A percentile compares a stretch with the other conserved stretches of the same genome.
Evolutionary conservation across 2,888 invertebrate genomes (phyloP).

Genomic region (Orthosia gracilis): DNA sequence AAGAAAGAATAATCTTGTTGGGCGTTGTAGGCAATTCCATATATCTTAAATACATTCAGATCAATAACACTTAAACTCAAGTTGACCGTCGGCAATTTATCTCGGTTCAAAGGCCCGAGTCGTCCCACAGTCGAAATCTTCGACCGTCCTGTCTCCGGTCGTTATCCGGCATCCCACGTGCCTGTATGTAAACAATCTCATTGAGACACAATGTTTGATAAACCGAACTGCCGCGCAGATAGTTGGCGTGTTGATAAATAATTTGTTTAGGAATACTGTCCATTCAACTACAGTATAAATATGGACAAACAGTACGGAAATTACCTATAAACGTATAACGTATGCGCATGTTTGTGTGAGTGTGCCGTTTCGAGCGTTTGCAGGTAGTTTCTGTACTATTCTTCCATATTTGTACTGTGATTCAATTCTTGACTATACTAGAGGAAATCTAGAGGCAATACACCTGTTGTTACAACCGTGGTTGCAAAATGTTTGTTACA

Average conservation of each 20-base stretch:
- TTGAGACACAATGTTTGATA: slow-evolving; percentile 67
- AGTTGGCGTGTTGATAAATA: slow-evolving; percentile 66
- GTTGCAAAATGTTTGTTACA: background rate
- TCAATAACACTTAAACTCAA: slow-evolving; percentile 18
- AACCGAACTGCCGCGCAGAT: slow-evolving; percentile 55
- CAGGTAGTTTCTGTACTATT: too few relatives aligned
- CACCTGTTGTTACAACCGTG: background rate
- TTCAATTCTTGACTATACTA: slow-evolving; percentile 10
- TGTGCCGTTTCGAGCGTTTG: too few relatives aligned
- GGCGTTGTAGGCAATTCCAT: background rate
- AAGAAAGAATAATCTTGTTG: background rate
- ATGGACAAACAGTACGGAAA: too few relatives aligned
- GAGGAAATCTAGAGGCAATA: background rate
- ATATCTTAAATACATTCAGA: background rate
- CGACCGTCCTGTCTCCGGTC: slow-evolving; percentile 41
- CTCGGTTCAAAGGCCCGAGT: slow-evolving; percentile 13
- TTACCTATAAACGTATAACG: too few relatives aligned
- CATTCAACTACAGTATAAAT: too few relatives aligned
- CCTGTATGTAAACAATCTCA: slow-evolving; percentile 70
- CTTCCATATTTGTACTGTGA: too few relatives aligned
- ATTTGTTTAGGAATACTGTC: slow-evolving; percentile 19
- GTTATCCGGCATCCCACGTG: slow-evolving; percentile 66
- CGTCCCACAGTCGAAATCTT: slow-evolving; percentile 47
- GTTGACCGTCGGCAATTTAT: slow-evolving; percentile 8
- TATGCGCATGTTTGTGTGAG: too few relatives aligned